Conservation (phyloP, 2,888 invertebrate species). For the Strigamia transsilvanica region DNA sequence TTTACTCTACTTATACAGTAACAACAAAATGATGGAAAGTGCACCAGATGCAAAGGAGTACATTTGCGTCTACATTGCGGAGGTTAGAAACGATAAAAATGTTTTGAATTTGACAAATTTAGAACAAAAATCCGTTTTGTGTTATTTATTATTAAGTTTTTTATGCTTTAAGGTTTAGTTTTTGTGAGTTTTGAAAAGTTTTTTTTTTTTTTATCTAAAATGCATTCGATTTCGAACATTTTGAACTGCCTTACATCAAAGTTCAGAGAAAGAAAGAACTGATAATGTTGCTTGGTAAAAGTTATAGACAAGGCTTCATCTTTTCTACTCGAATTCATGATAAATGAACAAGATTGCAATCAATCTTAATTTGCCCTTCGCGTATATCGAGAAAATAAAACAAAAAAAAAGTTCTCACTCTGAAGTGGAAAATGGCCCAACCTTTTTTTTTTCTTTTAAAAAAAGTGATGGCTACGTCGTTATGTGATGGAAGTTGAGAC, state of each 20-base stretch:
- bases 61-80: background rate
- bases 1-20: background rate
- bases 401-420: background rate
- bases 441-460: background rate
- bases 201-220: background rate
- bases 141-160: too few species aligned
- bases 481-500: slow-evolving; percentile 14
- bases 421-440: slow-evolving; percentile 32
- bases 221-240: slow-evolving; percentile 20
- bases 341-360: slow-evolving; percentile 45
- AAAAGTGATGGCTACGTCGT: slow-evolving; percentile 40
- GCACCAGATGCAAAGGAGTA: slow-evolving; percentile 10
- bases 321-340: slow-evolving; percentile 47
- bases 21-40: slow-evolving; percentile 32
- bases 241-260: background rate
- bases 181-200: background rate
- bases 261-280: background rate
- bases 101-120: background rate
- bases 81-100: background rate
- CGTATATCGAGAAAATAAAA: background rate
- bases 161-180: too few species aligned
- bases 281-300: background rate
- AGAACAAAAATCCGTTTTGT: background rate
- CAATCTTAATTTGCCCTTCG: slow-evolving; percentile 37
- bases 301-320: slow-evolving; percentile 46